Percentiles rank a stretch among this genome's conserved stretches.
These are phyloP conservation scores for Conopomorpha cramerella DNA, from an alignment of 1,140 invertebrate species.

Conservation along the genomic window DNA sequence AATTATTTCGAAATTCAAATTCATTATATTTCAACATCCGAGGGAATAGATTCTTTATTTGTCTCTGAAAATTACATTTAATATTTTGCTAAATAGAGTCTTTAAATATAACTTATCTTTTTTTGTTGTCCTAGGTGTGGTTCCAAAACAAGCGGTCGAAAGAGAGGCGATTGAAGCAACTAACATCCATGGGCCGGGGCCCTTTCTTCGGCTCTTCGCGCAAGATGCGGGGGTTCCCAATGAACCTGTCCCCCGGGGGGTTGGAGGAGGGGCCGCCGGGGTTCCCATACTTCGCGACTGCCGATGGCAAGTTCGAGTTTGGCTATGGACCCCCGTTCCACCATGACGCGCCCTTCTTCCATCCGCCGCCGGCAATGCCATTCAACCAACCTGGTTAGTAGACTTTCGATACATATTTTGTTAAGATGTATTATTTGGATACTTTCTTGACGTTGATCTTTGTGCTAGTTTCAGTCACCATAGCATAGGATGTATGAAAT, in stretches of 20 bases:
- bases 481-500: no score
- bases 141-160: slow-evolving; percentile 99
- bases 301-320: slow-evolving; percentile 88
- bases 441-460: no score
- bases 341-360: slow-evolving; percentile 85
- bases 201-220: slow-evolving; percentile 88
- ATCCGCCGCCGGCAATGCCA: slow-evolving; percentile 75
- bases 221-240: slow-evolving; percentile 88
- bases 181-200: slow-evolving; percentile 89
- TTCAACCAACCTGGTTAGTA: slow-evolving; percentile 74
- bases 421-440: not conserved
- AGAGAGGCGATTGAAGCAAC: slow-evolving; percentile 89
- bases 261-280: slow-evolving; percentile 79
- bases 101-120: no score
- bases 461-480: no score
- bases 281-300: slow-evolving; percentile 81
- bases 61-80: no score
- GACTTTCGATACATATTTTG: slow-evolving; percentile 9
- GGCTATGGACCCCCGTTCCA: slow-evolving; percentile 85
- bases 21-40: no score
- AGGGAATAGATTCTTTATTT: no score
- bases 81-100: no score
- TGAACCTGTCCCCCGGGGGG: slow-evolving; percentile 85
- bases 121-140: slow-evolving; percentile 91
- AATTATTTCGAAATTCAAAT: no score